Conservation (phyloP, 2,113 vertebrate species). For the Xyrauchen texanus region DNA sequence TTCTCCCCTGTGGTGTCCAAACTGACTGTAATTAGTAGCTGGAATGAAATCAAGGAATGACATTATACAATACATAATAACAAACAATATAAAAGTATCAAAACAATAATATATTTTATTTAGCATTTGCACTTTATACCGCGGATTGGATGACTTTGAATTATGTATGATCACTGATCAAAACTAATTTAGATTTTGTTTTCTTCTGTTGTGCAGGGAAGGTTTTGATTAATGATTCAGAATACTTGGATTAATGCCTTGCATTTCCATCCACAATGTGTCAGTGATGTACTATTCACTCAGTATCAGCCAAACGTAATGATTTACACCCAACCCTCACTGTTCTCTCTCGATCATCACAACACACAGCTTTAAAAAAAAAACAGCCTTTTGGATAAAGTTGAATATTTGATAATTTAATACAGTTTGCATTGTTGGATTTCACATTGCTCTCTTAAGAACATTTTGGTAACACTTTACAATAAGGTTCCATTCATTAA, state of each 20-base stretch:
- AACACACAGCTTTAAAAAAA: no score
- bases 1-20: constrained; percentile 1
- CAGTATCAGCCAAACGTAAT: no score
- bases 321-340: neutral
- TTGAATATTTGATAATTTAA: neutral
- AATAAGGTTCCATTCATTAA: no score
- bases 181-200: neutral
- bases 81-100: neutral
- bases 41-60: neutral
- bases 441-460: neutral
- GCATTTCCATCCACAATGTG: neutral
- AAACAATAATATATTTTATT: neutral
- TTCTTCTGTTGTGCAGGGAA: neutral
- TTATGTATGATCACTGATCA: neutral
- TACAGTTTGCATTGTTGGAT: neutral
- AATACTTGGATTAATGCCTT: neutral
- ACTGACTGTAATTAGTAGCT: neutral
- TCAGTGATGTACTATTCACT: neutral
- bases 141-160: neutral
- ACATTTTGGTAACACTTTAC: no score
- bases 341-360: neutral
- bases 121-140: neutral
- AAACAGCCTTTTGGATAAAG: no score
- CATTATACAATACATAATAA: neutral
- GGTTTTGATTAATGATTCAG: constrained; percentile 2